Percentiles rank a stretch among this genome's conserved stretches.
These are phyloP conservation scores for Harpagoxenus sublaevis DNA, from an alignment of 2,888 invertebrate genomes.

Conservation along the genomic window DNA sequence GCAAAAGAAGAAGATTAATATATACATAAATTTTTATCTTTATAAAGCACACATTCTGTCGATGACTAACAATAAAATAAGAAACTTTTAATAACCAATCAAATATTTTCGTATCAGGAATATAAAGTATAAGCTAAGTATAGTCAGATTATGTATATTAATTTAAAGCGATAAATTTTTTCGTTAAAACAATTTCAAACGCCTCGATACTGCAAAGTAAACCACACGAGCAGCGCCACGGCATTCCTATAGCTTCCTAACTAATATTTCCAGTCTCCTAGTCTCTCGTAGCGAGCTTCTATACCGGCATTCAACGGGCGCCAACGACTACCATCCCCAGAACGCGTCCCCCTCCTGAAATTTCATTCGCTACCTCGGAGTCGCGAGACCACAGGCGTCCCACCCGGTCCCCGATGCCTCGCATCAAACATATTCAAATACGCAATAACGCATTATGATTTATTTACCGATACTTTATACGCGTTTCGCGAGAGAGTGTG, in stretches of 20 bases:
- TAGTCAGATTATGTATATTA: neutral
- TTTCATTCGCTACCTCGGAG: conserved; percentile 57
- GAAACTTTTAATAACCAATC: neutral
- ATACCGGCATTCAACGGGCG: conserved; percentile 39
- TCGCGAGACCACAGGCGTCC: conserved; percentile 42
- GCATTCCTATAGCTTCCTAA: conserved; percentile 26
- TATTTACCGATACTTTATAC: conserved; percentile 83
- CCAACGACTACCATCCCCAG: conserved; percentile 43
- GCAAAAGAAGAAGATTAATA: neutral
- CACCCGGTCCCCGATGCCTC: conserved; percentile 59
- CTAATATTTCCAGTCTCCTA: conserved; percentile 45
- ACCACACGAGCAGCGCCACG: neutral
- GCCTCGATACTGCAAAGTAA: neutral
- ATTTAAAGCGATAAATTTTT: neutral
- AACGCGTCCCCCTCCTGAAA: conserved; percentile 43
- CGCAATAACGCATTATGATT: conserved; percentile 82
- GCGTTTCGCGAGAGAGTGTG: conserved; percentile 65
- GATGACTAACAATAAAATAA: neutral
- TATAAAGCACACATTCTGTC: neutral
- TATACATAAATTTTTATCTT: neutral
- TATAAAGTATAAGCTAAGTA: neutral
- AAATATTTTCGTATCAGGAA: neutral
- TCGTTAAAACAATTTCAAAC: neutral
- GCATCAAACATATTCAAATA: conserved; percentile 83
- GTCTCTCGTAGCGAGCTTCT: conserved; percentile 25